Conservation (phyloP, 2,888 invertebrate species). For the Morpho achilles region DNA sequence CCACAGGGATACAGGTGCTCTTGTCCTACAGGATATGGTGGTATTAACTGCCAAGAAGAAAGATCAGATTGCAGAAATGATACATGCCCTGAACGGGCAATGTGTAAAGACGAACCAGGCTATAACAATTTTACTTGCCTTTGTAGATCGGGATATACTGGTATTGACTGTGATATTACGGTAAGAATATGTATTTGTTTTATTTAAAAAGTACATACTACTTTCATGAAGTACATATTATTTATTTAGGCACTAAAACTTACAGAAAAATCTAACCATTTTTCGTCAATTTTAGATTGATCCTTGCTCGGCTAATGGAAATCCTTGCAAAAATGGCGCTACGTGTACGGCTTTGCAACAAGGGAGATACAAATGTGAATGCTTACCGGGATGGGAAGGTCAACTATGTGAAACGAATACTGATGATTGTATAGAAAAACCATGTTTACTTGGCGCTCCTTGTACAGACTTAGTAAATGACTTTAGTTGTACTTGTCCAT, state of each 20-base stretch:
- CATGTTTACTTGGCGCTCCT: constrained; percentile 92
- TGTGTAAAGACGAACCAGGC: constrained; percentile 97
- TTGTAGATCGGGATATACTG: constrained; percentile 96
- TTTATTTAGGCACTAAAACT: too few species aligned
- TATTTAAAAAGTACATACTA: background rate
- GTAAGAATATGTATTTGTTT: constrained; percentile 65
- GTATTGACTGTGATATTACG: constrained; percentile 93
- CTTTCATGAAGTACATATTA: background rate
- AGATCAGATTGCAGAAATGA: constrained; percentile 92
- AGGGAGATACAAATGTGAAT: constrained; percentile 96
- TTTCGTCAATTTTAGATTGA: constrained; percentile 82
- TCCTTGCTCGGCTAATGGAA: constrained; percentile 93
- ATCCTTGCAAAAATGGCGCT: constrained; percentile 94
- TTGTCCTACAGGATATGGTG: constrained; percentile 91
- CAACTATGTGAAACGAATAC: constrained; percentile 95
- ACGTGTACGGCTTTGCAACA: constrained; percentile 93
- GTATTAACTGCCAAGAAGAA: constrained; percentile 97
- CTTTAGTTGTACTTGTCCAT: constrained; percentile 95
- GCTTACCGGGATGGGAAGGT: constrained; percentile 98
- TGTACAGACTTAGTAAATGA: constrained; percentile 97
- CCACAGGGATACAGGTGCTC: constrained; percentile 96
- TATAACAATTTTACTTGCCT: constrained; percentile 94
- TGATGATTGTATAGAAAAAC: constrained; percentile 95
- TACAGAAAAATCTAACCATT: background rate
- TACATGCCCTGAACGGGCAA: constrained; percentile 96